Conservation (phyloP, 2,797 vertebrate genomes). For the Notamacropus eugenii region DNA sequence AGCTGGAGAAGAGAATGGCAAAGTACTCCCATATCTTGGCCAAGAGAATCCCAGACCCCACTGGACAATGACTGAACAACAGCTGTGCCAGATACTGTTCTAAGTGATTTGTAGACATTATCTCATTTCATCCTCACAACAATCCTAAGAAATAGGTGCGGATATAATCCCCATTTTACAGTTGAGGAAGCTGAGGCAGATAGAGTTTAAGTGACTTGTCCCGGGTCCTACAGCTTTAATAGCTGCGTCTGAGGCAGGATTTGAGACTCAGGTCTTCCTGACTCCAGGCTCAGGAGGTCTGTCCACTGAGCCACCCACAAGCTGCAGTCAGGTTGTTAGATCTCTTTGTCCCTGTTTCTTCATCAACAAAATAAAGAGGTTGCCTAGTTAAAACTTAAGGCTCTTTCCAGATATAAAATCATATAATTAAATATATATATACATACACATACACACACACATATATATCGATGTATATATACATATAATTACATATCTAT, state of each 20-base stretch:
- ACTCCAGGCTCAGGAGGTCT: not conserved
- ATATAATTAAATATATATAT: not conserved
- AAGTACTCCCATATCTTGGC: not conserved
- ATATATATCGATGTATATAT: too few species aligned
- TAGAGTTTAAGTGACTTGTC: not conserved
- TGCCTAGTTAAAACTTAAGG: not conserved
- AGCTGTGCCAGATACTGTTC: not conserved
- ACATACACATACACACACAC: too few species aligned
- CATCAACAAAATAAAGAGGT: not conserved
- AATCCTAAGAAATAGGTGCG: not conserved
- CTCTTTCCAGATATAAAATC: not conserved
- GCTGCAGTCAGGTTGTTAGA: not conserved
- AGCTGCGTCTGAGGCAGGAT: not conserved
- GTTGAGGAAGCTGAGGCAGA: not conserved
- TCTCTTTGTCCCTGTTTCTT: not conserved
- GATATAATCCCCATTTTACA: not conserved
- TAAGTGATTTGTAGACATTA: not conserved
- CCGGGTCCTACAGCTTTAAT: not conserved
- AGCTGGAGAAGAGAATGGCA: not conserved
- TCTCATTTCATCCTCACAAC: not conserved
- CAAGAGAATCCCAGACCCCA: not conserved
- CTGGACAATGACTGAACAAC: not conserved
- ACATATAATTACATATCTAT: too few species aligned
- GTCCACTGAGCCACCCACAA: too few species aligned
- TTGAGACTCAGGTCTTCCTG: not conserved